Conservation (phyloP, 2,113 vertebrate genomes). For the Muscicapa adusta region DNA sequence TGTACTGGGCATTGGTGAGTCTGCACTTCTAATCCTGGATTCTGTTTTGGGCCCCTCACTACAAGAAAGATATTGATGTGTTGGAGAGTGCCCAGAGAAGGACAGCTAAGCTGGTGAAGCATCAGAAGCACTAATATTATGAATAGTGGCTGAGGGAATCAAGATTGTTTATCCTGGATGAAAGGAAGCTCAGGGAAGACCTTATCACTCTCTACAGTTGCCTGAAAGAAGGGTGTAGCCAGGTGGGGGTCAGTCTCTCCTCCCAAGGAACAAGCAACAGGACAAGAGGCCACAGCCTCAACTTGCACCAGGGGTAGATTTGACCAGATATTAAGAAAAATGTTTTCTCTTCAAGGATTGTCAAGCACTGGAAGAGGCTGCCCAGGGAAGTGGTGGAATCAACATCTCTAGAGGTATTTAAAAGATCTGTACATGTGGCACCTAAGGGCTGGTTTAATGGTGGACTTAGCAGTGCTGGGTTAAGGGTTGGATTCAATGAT, state of each 20-base stretch:
- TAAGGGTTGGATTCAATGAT: neutral
- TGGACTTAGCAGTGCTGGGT: neutral
- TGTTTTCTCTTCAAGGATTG: neutral
- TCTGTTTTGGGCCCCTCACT: neutral
- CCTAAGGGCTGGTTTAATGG: neutral
- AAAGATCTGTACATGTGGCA: neutral
- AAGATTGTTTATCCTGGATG: neutral
- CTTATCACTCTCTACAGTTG: neutral
- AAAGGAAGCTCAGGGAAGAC: neutral
- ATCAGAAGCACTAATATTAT: neutral
- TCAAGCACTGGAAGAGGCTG: neutral
- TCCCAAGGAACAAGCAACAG: neutral
- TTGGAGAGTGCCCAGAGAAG: neutral
- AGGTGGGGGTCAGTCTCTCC: neutral
- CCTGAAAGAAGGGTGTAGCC: neutral
- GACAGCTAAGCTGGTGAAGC: neutral
- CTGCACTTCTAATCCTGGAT: neutral
- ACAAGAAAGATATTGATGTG: rapidly evolving
- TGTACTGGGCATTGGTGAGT: neutral
- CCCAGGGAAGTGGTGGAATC: neutral
- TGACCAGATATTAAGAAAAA: neutral
- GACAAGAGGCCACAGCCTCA: neutral
- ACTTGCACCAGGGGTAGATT: neutral
- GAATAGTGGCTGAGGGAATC: rapidly evolving
- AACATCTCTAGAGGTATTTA: neutral